phyloP scores from a whole-genome alignment of 2,888 invertebrate species.

The Limenitis camilla region DNA sequence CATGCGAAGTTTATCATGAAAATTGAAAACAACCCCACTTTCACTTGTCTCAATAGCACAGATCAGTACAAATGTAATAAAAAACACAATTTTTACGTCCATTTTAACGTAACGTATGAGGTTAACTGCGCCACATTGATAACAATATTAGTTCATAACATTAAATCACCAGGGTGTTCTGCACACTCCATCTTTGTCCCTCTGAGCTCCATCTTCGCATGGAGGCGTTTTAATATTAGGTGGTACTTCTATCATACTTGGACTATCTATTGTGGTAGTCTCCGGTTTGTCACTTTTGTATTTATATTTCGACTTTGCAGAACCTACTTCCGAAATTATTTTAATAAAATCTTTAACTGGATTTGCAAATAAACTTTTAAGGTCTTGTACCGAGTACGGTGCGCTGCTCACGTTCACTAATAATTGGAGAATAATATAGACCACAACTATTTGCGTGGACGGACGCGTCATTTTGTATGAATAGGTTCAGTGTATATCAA shows the following conservation, averaged over 20 bases:
- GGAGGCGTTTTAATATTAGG: conserved; percentile 33
- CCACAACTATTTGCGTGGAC: conserved; percentile 48
- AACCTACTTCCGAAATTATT: conserved; percentile 20
- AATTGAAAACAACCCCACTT: conserved; percentile 38
- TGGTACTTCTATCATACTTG: conserved; percentile 56
- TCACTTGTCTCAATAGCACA: conserved; percentile 27
- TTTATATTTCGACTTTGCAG: conserved; percentile 1
- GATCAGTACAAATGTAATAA: conserved; percentile 32
- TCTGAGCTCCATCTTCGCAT: conserved; percentile 36
- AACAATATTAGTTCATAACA: conserved; percentile 19
- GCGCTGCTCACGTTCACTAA: conserved; percentile 36
- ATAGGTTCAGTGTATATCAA: conserved; percentile 45
- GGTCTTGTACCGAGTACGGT: conserved; percentile 39
- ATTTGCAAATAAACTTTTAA: conserved; percentile 52
- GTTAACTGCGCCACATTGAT: conserved; percentile 38
- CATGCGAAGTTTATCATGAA: conserved; percentile 40
- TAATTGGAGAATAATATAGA: conserved; percentile 45
- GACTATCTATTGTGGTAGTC: conserved; percentile 17
- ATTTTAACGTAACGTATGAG: conserved; percentile 40
- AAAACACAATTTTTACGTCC: conserved; percentile 44
- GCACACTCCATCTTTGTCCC: conserved; percentile 52
- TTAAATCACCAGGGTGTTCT: conserved; percentile 49
- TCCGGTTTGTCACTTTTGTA: conserved; percentile 10
- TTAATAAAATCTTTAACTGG: conserved; percentile 50
- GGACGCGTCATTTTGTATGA: conserved; percentile 56